These are phyloP conservation scores for Pogonocichla stellata DNA, from an alignment of 2,113 vertebrate species.

Conservation along the genomic window DNA sequence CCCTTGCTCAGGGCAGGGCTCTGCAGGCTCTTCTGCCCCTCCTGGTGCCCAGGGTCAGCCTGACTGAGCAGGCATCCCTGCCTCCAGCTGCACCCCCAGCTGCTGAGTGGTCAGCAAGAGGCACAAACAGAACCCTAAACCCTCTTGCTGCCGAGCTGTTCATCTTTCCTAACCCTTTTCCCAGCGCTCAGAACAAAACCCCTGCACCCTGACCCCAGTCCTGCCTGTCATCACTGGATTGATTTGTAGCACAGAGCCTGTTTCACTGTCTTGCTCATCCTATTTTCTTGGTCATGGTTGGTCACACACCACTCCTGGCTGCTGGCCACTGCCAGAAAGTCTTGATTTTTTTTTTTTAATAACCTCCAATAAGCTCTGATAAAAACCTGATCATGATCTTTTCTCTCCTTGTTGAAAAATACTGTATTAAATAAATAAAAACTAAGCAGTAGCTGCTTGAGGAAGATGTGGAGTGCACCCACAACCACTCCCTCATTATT, in stretches of 20 bases:
- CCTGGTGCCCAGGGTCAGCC: neutral
- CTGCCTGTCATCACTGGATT: neutral
- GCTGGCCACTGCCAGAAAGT: neutral
- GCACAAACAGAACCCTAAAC: neutral
- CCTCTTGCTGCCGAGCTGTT: neutral
- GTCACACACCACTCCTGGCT: constrained; percentile 13
- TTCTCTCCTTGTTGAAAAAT: neutral
- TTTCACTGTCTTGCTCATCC: neutral
- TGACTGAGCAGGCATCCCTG: neutral
- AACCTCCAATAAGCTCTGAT: neutral
- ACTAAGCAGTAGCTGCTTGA: neutral
- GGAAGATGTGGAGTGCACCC: neutral
- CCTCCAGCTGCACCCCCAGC: neutral
- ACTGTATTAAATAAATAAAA: neutral
- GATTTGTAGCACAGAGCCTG: neutral
- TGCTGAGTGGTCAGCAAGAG: neutral
- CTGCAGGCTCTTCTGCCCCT: neutral
- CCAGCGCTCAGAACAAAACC: neutral
- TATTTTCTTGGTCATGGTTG: constrained; percentile 44
- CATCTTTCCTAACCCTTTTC: neutral
- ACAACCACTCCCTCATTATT: neutral
- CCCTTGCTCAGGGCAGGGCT: neutral
- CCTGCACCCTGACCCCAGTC: neutral
- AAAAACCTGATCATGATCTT: neutral
- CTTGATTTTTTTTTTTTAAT: neutral